These are phyloP conservation scores for Scaptomyza parva DNA, from an alignment of 2,888 invertebrate species.

Conservation along the genomic window DNA sequence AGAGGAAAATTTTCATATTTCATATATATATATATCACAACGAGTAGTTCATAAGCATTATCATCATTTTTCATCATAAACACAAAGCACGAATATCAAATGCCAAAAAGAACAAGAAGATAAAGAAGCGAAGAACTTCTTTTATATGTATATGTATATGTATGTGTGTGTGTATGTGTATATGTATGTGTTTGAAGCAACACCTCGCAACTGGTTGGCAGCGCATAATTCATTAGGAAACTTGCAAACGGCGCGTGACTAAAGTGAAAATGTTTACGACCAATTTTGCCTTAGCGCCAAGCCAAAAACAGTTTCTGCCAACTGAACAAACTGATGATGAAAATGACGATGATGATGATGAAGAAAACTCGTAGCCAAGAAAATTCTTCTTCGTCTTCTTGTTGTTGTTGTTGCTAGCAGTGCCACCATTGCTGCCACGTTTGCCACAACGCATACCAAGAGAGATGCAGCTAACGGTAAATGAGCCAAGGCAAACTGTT, in stretches of 20 bases:
- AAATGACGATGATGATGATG: slow-evolving; percentile 10
- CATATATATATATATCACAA: slow-evolving; percentile 17
- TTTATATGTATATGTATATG: background rate
- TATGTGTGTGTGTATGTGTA: background rate
- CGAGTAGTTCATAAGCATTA: slow-evolving; percentile 44
- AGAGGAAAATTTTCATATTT: slow-evolving; percentile 43
- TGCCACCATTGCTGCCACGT: slow-evolving; percentile 14
- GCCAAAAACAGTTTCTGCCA: slow-evolving; percentile 64
- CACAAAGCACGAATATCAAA: slow-evolving; percentile 53
- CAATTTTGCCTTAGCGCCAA: slow-evolving; percentile 58
- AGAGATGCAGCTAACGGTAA: slow-evolving; percentile 15
- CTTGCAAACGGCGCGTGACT: slow-evolving; percentile 74
- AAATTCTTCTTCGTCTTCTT: no score
- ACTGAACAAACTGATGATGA: slow-evolving; percentile 12
- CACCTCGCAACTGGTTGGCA: slow-evolving; percentile 44
- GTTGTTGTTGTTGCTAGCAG: slow-evolving; percentile 6
- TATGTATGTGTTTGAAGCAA: slow-evolving; percentile 35
- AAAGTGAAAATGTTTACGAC: slow-evolving; percentile 73
- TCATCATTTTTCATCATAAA: slow-evolving; percentile 67
- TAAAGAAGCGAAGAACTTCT: background rate
- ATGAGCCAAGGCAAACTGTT: slow-evolving; percentile 27
- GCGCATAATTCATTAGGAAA: slow-evolving; percentile 75
- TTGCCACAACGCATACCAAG: slow-evolving; percentile 27
- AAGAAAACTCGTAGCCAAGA: slow-evolving; percentile 56
- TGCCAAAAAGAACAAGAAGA: background rate